Conservation (phyloP, 2,113 vertebrate genomes). For the Erpornis zantholeuca region DNA sequence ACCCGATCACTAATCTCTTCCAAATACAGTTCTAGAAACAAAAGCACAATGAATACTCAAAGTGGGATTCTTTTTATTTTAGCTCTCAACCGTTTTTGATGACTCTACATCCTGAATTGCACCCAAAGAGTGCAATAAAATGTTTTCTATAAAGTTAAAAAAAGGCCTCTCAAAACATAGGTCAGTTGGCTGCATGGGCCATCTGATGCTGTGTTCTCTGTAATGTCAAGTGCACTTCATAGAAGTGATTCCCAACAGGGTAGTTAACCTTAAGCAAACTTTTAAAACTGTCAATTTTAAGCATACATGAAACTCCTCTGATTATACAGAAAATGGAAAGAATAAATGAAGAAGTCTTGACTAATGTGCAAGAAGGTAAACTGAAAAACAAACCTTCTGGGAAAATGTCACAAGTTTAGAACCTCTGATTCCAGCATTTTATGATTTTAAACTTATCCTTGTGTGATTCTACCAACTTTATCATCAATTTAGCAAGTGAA, state of each 20-base stretch:
- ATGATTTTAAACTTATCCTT: neutral
- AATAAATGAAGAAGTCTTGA: neutral
- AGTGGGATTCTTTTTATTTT: neutral
- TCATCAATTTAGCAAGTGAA: neutral
- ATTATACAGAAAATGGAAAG: neutral
- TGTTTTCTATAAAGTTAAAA: neutral
- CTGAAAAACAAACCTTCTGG: neutral
- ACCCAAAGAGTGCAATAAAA: neutral
- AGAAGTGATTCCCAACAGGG: no score
- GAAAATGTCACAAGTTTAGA: neutral
- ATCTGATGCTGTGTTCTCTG: neutral
- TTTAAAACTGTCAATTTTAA: neutral
- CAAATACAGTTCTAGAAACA: constrained; percentile 86
- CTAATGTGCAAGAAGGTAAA: neutral
- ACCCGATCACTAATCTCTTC: constrained; percentile 86
- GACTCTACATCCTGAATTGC: neutral
- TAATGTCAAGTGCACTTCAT: no score
- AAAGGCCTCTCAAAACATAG: neutral
- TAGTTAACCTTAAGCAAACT: neutral
- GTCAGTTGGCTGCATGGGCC: neutral
- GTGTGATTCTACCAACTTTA: neutral
- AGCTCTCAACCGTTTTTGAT: neutral
- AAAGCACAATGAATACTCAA: neutral
- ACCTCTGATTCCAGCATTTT: neutral
- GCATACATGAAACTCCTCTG: neutral